Evolutionary conservation across 2,797 vertebrate species (phyloP).

Genomic region (Pelochelys cantorii): DNA sequence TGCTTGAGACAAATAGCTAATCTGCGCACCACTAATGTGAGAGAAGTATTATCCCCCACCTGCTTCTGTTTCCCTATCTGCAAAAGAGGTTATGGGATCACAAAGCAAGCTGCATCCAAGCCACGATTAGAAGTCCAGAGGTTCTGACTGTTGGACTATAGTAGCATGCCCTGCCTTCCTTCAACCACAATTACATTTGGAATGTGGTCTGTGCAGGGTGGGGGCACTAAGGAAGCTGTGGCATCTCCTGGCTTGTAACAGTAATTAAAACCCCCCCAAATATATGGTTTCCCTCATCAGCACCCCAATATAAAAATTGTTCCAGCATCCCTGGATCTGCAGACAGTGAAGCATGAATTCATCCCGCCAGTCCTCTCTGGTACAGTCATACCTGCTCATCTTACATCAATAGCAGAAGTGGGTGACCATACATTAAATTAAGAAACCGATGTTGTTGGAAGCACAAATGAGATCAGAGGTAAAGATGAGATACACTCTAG

Average conservation of each 20-base stretch:
- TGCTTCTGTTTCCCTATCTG: not conserved
- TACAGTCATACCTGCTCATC: not conserved
- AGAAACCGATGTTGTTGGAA: not conserved
- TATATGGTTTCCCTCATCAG: too few species aligned
- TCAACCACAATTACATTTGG: not conserved
- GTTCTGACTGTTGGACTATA: not conserved
- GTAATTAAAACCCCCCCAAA: too few species aligned
- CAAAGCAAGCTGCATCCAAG: not conserved
- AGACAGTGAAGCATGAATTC: not conserved
- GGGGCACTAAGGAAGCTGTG: too few species aligned
- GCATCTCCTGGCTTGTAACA: too few species aligned
- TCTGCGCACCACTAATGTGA: not conserved
- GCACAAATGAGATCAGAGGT: not conserved
- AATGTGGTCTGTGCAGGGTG: not conserved
- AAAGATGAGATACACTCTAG: not conserved
- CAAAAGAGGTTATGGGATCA: not conserved
- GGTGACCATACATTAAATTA: not conserved
- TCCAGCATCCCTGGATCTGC: too few species aligned
- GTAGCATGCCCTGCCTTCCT: not conserved
- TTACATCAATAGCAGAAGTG: not conserved
- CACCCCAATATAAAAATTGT: too few species aligned
- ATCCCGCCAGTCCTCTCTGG: not conserved
- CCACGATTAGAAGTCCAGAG: not conserved
- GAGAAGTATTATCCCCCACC: not conserved
- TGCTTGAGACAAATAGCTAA: constrained; percentile 11